phyloP scores from a whole-genome alignment of 2,113 vertebrate genomes.

The Chaenocephalus aceratus region DNA sequence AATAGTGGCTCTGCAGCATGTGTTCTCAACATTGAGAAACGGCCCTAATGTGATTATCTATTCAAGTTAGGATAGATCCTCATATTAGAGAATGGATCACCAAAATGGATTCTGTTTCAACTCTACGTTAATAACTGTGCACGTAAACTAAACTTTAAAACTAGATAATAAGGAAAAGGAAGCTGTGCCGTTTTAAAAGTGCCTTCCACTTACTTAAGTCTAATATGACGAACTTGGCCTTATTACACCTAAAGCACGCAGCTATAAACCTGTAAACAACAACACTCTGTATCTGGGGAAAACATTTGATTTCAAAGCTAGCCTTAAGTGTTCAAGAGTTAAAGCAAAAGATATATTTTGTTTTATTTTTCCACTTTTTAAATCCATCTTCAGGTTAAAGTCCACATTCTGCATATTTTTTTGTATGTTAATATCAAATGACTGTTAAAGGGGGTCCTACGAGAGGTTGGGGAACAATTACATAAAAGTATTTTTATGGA shows the following conservation, averaged over 20 bases:
- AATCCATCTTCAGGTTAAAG: slow-evolving; percentile 29
- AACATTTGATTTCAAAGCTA: neutral
- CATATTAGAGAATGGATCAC: slow-evolving; percentile 2
- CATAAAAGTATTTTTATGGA: slow-evolving; percentile 79
- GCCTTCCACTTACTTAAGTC: slow-evolving; percentile 54
- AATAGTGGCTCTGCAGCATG: too few species aligned
- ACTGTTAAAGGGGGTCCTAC: slow-evolving; percentile 15
- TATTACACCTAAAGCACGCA: neutral
- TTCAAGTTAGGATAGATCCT: neutral
- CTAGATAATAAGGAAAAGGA: neutral
- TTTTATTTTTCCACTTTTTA: slow-evolving; percentile 18
- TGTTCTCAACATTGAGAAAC: too few species aligned
- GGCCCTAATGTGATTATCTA: neutral
- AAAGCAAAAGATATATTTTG: neutral
- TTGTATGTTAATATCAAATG: slow-evolving; percentile 40
- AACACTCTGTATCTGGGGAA: neutral
- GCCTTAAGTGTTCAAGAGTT: neutral
- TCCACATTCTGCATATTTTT: slow-evolving; percentile 9
- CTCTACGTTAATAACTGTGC: neutral
- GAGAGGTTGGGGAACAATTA: slow-evolving; percentile 48
- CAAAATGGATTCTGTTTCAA: neutral
- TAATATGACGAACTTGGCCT: slow-evolving; percentile 33
- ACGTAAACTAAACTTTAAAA: neutral
- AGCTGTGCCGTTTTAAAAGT: slow-evolving; percentile 58
- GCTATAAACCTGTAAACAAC: neutral